Evolutionary conservation across 2,888 invertebrate species (phyloP).

Genomic region (Melangyna quadrimaculata): DNA sequence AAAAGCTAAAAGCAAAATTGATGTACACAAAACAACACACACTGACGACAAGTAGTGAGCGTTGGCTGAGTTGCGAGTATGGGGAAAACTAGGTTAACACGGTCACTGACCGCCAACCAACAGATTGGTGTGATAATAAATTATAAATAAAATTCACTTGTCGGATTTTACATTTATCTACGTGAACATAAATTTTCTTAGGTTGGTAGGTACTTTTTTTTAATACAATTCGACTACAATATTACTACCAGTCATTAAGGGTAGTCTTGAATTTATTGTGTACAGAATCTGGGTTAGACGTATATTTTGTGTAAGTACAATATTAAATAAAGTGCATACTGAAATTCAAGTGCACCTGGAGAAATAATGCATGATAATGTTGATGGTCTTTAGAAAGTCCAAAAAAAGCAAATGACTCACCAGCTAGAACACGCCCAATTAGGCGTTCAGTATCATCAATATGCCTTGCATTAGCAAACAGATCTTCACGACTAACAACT

Average conservation of each 20-base stretch:
- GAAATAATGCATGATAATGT: neutral
- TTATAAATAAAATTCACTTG: conserved; percentile 46
- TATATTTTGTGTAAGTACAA: neutral
- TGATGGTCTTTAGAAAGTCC: neutral
- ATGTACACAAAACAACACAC: neutral
- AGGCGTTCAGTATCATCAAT: conserved; percentile 80
- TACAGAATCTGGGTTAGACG: neutral
- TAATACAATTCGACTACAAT: neutral
- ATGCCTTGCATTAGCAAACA: conserved; percentile 78
- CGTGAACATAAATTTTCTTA: neutral
- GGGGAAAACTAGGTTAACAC: conserved; percentile 76
- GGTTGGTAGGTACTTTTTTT: neutral
- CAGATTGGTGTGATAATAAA: conserved; percentile 27
- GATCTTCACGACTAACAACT: conserved; percentile 80
- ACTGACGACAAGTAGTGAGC: neutral
- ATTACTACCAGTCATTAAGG: neutral
- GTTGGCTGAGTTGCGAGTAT: conserved; percentile 5
- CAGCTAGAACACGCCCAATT: conserved; percentile 80
- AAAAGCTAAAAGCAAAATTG: conserved; percentile 38
- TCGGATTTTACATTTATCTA: conserved; percentile 21
- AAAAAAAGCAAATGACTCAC: conserved; percentile 74
- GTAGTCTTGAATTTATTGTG: neutral
- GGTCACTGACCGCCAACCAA: conserved; percentile 76
- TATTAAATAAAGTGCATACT: neutral
- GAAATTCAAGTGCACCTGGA: no score